Conservation (phyloP, 2,113 vertebrate species). For the Hydrolagus affinis region DNA sequence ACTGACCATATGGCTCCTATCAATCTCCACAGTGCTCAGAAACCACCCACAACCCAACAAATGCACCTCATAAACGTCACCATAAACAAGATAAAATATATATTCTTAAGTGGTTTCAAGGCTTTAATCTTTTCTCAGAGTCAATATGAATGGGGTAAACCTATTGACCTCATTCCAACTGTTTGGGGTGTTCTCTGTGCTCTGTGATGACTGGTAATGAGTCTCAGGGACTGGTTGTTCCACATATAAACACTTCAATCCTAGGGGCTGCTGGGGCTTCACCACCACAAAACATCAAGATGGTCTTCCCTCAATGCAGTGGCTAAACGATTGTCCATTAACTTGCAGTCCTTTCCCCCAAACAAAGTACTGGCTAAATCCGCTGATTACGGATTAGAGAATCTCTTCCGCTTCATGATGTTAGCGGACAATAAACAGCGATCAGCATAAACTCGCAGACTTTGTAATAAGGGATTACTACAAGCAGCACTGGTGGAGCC, state of each 20-base stretch:
- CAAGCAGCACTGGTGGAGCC: background rate
- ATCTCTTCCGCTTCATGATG: background rate
- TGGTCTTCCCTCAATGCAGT: background rate
- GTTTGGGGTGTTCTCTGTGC: background rate
- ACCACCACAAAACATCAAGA: background rate
- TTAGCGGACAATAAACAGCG: background rate
- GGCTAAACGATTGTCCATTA: background rate
- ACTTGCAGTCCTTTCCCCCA: background rate
- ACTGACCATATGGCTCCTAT: background rate
- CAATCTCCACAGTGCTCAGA: background rate
- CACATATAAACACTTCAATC: background rate
- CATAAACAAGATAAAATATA: background rate
- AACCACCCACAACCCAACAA: background rate
- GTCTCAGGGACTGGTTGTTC: background rate
- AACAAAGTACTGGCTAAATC: background rate
- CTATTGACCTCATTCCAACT: background rate
- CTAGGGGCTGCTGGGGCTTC: background rate
- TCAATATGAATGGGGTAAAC: background rate
- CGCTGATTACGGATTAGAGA: background rate
- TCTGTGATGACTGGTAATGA: background rate
- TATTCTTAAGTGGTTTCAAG: background rate
- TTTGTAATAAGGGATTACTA: background rate
- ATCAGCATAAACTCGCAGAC: background rate
- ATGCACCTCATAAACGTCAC: background rate
- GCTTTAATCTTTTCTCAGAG: background rate